These are phyloP conservation scores for Diachasma alloeum DNA, from an alignment of 1,140 invertebrate genomes.

Conservation along the genomic window DNA sequence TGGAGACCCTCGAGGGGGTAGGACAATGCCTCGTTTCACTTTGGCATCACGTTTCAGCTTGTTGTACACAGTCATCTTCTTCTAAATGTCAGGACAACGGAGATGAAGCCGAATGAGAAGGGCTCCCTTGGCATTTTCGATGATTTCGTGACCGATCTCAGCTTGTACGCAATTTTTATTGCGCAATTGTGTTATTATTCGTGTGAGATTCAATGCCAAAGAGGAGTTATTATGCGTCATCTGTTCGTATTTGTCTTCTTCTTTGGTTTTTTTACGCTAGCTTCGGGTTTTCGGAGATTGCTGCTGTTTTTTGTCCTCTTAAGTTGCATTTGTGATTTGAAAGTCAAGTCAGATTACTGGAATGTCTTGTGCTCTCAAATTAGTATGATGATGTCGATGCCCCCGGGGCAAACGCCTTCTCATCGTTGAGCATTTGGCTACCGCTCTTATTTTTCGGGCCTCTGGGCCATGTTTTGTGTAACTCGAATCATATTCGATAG, in stretches of 20 bases:
- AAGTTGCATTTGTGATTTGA: too few relatives aligned
- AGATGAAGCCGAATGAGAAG: constrained; percentile 20
- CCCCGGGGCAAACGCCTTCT: too few relatives aligned
- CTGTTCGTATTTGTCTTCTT: too few relatives aligned
- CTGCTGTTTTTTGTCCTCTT: too few relatives aligned
- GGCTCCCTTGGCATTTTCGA: constrained; percentile 40
- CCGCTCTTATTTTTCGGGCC: neutral
- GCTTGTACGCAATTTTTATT: neutral
- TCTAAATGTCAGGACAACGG: constrained; percentile 36
- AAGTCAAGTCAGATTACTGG: too few relatives aligned
- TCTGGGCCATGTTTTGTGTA: neutral
- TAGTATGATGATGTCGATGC: too few relatives aligned
- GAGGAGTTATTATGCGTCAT: neutral
- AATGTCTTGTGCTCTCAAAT: too few relatives aligned
- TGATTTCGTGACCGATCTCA: neutral
- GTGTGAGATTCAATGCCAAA: neutral
- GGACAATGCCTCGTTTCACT: neutral
- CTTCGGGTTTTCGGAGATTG: too few relatives aligned
- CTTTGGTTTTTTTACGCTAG: too few relatives aligned
- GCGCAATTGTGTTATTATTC: neutral
- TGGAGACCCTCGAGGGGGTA: neutral
- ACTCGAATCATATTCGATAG: neutral
- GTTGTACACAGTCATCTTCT: constrained; percentile 12
- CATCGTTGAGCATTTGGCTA: too few relatives aligned
- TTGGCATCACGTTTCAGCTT: neutral